A percentile compares a stretch with the other conserved stretches of the same genome.
Evolutionary conservation across 1,140 invertebrate species (phyloP).

Genomic region (Ectropis grisescens): DNA sequence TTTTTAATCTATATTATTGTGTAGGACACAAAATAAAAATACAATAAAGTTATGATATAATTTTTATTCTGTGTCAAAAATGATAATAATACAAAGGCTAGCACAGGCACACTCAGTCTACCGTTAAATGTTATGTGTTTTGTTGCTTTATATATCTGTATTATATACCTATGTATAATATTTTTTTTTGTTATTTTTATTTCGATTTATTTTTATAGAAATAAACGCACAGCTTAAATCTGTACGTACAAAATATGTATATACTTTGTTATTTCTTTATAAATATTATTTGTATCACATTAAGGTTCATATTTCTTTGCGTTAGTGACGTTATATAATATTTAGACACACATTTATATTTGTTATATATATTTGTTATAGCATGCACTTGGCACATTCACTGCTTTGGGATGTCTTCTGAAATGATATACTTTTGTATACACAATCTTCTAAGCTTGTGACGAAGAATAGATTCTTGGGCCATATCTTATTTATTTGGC

Average conservation of each 20-base stretch:
- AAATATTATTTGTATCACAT: conserved; percentile 8
- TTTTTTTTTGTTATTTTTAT: conserved; percentile 4
- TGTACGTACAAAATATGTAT: conserved; percentile 22
- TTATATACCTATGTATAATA: too few relatives aligned
- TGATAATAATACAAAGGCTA: conserved; percentile 5
- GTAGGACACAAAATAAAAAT: too few relatives aligned
- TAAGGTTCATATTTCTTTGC: conserved; percentile 1
- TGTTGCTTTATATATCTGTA: neutral
- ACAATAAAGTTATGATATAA: too few relatives aligned
- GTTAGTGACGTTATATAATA: conserved; percentile 4
- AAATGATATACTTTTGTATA: too few relatives aligned
- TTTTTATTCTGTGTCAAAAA: too few relatives aligned
- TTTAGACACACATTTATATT: conserved; percentile 8
- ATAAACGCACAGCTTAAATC: conserved; percentile 18
- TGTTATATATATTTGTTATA: too few relatives aligned
- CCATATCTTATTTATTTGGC: too few relatives aligned
- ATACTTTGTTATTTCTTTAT: too few relatives aligned
- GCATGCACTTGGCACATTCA: conserved; percentile 23
- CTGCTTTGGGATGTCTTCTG: conserved; percentile 4
- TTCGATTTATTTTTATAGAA: conserved; percentile 26
- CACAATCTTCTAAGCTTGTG: too few relatives aligned
- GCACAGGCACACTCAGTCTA: conserved; percentile 11
- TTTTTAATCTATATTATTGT: too few relatives aligned
- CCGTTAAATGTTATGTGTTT: conserved; percentile 1
- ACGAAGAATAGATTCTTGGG: too few relatives aligned